Evolutionary conservation across 2,113 vertebrate genomes (phyloP), one percentile per base, ranked within the genome.

Genomic region (Trichechus manatus): DNA sequence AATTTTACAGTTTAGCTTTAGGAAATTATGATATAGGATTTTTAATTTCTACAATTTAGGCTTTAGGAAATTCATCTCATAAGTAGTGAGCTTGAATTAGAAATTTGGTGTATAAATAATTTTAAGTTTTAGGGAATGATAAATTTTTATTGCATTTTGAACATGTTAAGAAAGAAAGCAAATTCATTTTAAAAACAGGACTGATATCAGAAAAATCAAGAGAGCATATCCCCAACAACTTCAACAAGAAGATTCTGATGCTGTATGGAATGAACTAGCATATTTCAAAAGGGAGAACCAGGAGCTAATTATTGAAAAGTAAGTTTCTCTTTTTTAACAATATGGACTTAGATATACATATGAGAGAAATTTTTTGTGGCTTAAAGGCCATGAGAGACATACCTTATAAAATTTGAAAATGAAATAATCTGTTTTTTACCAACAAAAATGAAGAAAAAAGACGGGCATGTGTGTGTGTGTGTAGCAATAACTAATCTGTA

Each of bases 261-360:
- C 98, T 15, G 98, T 99, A 22, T 99, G 99, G 99, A 99, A 99
- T 66, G 98, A 99, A 84, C 98, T 99, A 97, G 97, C 98, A 75
- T 99, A 99, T 99, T 99, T 99, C 97, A 99, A 99, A 98, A 98
- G 97, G 70, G 98, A 99, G 93, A 99, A 98, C 96, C 99, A 98
- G 97, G 99, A 99, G 86, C 98, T 99, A 50, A 97, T 98, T 96
- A 96, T 98, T 96, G 99, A 99, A 97, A 99, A 99, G 99, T 99
- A 98, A 99, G 99, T 99, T 97, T 77, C 5, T 87, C 5, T 96
- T 92, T 98, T 90, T 96, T 87, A 96, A 97, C 47, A 42, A 10
- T 86, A 56, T 92, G 84, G 89, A 91, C 63, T 44, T 97, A 93
- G 93, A 93, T 89, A 97, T 97, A 87, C 25, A 94, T 96, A 96